These are phyloP conservation scores for Tetranychus urticae DNA, from an alignment of 1,140 invertebrate genomes.

Conservation along the genomic window DNA sequence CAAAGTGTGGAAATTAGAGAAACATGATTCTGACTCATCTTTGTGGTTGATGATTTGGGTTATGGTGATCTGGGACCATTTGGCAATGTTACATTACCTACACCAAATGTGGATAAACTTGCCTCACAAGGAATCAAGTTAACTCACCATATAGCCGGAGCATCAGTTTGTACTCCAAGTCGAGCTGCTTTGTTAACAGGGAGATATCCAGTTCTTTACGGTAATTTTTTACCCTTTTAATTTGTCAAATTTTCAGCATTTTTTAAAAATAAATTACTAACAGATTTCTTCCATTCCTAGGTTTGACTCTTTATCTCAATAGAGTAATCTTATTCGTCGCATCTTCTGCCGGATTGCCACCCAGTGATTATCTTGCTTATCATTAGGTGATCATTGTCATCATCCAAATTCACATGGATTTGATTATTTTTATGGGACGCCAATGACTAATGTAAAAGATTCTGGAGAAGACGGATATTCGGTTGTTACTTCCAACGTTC, in stretches of 20 bases:
- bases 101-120: conserved; percentile 21
- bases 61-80: conserved; percentile 21
- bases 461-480: conserved; percentile 16
- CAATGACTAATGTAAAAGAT: conserved; percentile 22
- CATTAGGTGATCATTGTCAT: conserved; percentile 18
- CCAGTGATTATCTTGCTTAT: conserved; percentile 18
- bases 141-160: conserved; percentile 19
- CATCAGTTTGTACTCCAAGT: conserved; percentile 21
- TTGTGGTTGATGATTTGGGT: conserved; percentile 23
- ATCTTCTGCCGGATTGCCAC: conserved; percentile 17
- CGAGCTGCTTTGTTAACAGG: conserved; percentile 22
- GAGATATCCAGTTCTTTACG: conserved; percentile 18
- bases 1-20: conserved; percentile 30
- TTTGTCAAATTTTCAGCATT: neutral
- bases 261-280: too few relatives aligned
- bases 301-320: conserved; percentile 12
- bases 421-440: conserved; percentile 25
- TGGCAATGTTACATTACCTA: conserved; percentile 17
- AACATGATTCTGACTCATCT: conserved; percentile 59
- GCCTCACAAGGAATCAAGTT: conserved; percentile 17
- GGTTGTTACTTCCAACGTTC: conserved; percentile 11
- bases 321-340: conserved; percentile 18
- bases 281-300: neutral
- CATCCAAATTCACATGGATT: conserved; percentile 24
- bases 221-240: conserved; percentile 9